These are phyloP conservation scores for Melanotaenia duboulayi DNA, from an alignment of 2,113 vertebrate genomes.

Conservation along the genomic window DNA sequence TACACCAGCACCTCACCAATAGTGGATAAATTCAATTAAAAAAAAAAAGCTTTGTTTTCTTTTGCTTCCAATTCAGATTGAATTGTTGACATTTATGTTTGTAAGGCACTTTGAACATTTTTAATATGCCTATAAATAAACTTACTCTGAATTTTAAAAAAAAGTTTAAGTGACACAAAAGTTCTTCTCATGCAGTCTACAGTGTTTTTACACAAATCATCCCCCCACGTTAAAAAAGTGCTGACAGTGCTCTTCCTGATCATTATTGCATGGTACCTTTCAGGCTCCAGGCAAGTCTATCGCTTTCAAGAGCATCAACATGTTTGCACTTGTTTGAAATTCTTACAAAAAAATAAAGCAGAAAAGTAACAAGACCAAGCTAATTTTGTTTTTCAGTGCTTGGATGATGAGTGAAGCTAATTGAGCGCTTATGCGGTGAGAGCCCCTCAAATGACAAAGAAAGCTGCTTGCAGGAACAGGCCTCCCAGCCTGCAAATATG, in stretches of 20 bases:
- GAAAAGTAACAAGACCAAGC: not conserved
- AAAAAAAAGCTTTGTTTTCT: no score
- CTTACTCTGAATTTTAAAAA: no score
- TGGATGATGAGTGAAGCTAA: not conserved
- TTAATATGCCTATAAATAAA: no score
- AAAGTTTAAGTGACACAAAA: constrained; percentile 42
- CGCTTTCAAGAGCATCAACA: not conserved
- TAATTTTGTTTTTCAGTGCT: not conserved
- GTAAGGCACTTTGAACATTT: no score
- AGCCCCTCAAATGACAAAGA: not conserved
- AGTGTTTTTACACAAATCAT: not conserved
- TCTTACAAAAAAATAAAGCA: not conserved
- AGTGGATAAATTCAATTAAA: no score
- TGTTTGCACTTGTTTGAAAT: not conserved
- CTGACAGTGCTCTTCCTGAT: not conserved
- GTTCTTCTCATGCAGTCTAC: constrained; percentile 41
- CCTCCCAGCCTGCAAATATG: not conserved
- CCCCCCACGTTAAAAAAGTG: constrained; percentile 6
- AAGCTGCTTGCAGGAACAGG: not conserved
- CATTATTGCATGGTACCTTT: not conserved
- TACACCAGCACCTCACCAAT: no score
- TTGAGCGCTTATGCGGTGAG: not conserved
- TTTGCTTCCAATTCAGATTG: no score
- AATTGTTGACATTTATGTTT: no score
- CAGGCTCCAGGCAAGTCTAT: not conserved